phyloP scores from a whole-genome alignment of 2,113 vertebrate genomes.

The Synchiropus splendidus region DNA sequence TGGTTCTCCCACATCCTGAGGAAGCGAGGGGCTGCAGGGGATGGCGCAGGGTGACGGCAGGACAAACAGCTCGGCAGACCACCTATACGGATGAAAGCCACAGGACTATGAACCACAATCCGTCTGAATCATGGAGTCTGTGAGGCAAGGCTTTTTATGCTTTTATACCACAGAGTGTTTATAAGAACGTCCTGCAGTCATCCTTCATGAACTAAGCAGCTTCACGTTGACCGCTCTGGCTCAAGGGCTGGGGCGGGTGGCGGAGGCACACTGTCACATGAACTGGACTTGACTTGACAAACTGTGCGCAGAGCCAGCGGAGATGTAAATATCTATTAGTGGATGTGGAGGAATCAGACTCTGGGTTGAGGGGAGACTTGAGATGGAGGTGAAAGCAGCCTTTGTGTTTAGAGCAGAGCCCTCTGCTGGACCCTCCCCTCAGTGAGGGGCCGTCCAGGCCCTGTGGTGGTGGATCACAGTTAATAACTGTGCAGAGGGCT shows the following conservation, averaged over 20 bases:
- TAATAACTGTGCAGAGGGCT: constrained; percentile 72
- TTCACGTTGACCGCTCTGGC: too few species aligned
- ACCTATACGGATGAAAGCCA: constrained; percentile 57
- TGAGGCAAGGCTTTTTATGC: constrained; percentile 2
- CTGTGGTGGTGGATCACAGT: constrained; percentile 68
- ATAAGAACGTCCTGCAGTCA: constrained; percentile 1
- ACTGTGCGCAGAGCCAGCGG: constrained; percentile 27
- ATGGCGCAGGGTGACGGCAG: too few species aligned
- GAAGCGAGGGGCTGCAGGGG: too few species aligned
- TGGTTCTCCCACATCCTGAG: constrained; percentile 53
- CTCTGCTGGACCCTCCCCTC: constrained; percentile 55
- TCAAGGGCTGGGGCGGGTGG: constrained; percentile 4
- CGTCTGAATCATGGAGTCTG: constrained; percentile 11
- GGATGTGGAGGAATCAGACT: constrained; percentile 5
- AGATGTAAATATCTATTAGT: constrained; percentile 57
- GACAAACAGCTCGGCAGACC: constrained; percentile 45
- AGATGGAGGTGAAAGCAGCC: constrained; percentile 60
- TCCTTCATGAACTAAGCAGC: constrained; percentile 2
- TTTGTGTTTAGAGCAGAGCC: too few species aligned
- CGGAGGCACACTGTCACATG: constrained; percentile 18
- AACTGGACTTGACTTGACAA: constrained; percentile 33
- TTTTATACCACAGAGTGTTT: constrained; percentile 2
- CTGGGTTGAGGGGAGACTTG: constrained; percentile 3
- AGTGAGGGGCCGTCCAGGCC: too few species aligned
- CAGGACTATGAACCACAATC: constrained; percentile 17